Evolutionary conservation across 2,113 vertebrate species (phyloP).

Genomic region (Gallinago jamesoni): DNA sequence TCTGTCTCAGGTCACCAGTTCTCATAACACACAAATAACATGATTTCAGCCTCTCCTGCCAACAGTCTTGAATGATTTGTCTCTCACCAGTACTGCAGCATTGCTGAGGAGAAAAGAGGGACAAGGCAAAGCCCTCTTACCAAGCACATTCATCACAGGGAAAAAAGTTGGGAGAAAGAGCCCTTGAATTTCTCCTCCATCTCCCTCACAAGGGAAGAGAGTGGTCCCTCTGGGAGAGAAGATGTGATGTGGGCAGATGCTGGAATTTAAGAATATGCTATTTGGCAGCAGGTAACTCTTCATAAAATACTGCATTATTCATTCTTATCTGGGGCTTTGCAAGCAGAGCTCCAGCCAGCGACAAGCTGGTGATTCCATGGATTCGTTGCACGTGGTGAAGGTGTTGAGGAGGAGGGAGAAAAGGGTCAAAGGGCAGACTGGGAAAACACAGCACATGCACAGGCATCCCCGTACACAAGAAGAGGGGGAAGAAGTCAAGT

Average conservation of each 20-base stretch:
- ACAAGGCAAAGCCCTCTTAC: not conserved
- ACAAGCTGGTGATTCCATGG: not conserved
- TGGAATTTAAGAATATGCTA: not conserved
- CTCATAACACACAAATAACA: not conserved
- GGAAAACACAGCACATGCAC: accelerated
- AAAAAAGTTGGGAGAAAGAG: not conserved
- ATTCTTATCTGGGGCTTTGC: not conserved
- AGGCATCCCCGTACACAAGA: not conserved
- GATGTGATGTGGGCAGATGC: not conserved
- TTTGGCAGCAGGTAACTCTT: not conserved
- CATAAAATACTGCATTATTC: not conserved
- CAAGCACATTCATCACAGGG: not conserved
- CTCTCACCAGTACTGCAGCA: not conserved
- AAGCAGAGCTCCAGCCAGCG: not conserved
- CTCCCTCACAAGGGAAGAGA: not conserved
- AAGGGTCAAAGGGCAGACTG: not conserved
- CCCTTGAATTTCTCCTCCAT: not conserved
- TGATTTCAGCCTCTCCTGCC: not conserved
- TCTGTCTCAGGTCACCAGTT: not conserved
- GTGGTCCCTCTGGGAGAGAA: not conserved
- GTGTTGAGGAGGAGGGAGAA: not conserved
- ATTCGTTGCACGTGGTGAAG: not conserved
- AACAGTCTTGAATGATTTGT: not conserved
- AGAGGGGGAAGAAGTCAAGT: not conserved
- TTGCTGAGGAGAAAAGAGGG: not conserved